Base-by-base conservation (phyloP, 1,140 invertebrate genomes). In the Teleogryllus occipitalis region DNA sequence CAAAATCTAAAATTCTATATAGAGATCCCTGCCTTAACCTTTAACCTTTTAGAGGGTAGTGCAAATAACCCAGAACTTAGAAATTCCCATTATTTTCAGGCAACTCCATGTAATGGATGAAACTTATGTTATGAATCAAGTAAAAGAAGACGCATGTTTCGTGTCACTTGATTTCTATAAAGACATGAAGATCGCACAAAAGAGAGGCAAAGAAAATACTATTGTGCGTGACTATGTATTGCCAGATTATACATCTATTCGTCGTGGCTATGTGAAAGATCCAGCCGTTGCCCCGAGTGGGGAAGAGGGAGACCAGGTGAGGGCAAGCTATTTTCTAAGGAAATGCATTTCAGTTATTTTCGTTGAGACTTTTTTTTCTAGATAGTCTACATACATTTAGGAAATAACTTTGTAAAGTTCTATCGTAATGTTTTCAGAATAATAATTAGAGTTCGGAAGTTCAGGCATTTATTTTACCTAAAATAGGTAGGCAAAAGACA, bases 71-170 rank as follows among this genome's bases (percentile, higher is more conserved):
- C 5, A 5, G 5, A 39, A 39, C 5, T 39, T 39, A 39, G 27
- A 39, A 39, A 39, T 39, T 39, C 27, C 5, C 27, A 39, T 39
- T 39, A 39, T 39, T 39, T 39, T 39, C 27, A 88, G 97, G 65
- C 97, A 99, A 84, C 87, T 99, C 21, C 96, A 99, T 89, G 97
- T 99, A 0, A 97, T 99, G 95, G 98, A 99, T 85, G 98, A 99
- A 87, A 99, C 97, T 0, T 98, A 97, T 87, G 97, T 99, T 0
- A 97, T 99, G 12, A 99, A 99, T 87, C 97, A 99, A 87, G 93
- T 95, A 0, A 99, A 99, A 86, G 98, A 99, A 88, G 98, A 99
- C 86, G 92, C 94, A 0, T 99, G 98, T 85, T 99, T 93, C 88
- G 96, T 99, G 0, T 94, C 97, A 0, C 89, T 91, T 82, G 89